Percentiles rank a stretch among this genome's conserved stretches.
Evolutionary conservation across 2,888 invertebrate genomes (phyloP).

Genomic region (Caenorhabditis imperialis): DNA sequence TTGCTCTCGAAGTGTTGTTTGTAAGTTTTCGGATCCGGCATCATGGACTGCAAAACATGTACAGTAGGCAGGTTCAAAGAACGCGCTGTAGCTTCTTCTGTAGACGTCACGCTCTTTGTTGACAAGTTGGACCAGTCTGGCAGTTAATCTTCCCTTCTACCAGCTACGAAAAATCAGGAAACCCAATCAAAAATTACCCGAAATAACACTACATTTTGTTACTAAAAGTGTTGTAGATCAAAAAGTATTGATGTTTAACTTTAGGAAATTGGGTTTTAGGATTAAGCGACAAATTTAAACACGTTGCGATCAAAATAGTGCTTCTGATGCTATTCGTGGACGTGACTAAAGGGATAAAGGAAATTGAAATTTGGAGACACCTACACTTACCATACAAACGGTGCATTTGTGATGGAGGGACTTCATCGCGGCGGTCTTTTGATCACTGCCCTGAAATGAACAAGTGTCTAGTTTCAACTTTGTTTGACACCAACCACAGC

Average conservation of each 20-base stretch:
- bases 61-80: slow-evolving; percentile 13
- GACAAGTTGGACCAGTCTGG: slow-evolving; percentile 3
- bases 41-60: slow-evolving; percentile 82
- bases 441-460: slow-evolving; percentile 86
- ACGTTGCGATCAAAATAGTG: no score
- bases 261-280: not conserved
- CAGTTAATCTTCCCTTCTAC: slow-evolving; percentile 17
- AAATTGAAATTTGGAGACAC: slow-evolving; percentile 15
- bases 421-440: slow-evolving; percentile 94
- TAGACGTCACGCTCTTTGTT: slow-evolving; percentile 26
- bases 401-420: slow-evolving; percentile 91
- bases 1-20: slow-evolving; percentile 99
- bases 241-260: no score
- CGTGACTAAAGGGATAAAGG: not conserved
- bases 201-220: slow-evolving; percentile 29
- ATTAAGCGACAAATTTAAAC: not conserved
- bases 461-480: not conserved
- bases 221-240: slow-evolving; percentile 15
- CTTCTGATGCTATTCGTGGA: not conserved
- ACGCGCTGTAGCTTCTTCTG: not conserved
- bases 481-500: slow-evolving; percentile 14
- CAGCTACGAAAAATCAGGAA: slow-evolving; percentile 23
- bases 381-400: slow-evolving; percentile 83
- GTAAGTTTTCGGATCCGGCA: slow-evolving; percentile 99
- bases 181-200: slow-evolving; percentile 22